A percentile compares a stretch with the other conserved stretches of the same genome.
Evolutionary conservation across 2,113 vertebrate genomes (phyloP).

Genomic region (Elanoides forficatus): DNA sequence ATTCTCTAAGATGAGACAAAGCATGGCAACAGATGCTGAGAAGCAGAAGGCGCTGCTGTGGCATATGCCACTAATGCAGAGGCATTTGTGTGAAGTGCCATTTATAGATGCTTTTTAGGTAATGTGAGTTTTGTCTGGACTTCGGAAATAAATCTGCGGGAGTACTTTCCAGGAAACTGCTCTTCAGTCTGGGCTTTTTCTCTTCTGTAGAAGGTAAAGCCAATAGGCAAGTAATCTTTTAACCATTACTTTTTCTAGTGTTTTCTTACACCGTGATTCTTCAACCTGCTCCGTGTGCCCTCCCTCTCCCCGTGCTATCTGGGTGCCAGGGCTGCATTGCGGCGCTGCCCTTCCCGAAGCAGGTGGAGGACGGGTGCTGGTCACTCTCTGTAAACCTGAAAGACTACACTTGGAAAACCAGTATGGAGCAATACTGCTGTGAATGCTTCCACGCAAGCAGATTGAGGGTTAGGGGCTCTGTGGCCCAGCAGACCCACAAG

Average conservation of each 20-base stretch:
- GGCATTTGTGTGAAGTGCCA: not conserved
- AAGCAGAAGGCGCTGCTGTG: not conserved
- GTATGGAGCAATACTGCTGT: rapidly evolving
- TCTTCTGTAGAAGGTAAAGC: not conserved
- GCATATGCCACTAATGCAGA: not conserved
- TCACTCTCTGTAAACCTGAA: rapidly evolving
- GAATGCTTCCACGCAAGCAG: not conserved
- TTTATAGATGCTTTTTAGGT: not conserved
- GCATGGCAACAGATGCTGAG: not conserved
- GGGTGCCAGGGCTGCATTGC: not conserved
- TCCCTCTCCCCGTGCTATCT: rapidly evolving
- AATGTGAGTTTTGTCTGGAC: not conserved
- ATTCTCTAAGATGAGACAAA: rapidly evolving
- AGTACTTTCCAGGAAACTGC: not conserved
- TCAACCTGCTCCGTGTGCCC: not conserved
- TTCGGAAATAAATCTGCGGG: not conserved
- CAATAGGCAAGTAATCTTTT: not conserved
- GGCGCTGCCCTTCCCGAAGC: rapidly evolving
- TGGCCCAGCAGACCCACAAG: not conserved
- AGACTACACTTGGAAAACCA: not conserved
- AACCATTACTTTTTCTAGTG: not conserved
- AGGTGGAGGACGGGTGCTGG: not conserved
- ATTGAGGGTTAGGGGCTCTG: not conserved
- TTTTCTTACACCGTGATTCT: rapidly evolving
- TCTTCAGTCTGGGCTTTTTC: not conserved